A percentile compares a stretch with the other conserved stretches of the same genome.
phyloP scores from a whole-genome alignment of 92 coral and sea anemone genomes.

The Bergia sp. region DNA sequence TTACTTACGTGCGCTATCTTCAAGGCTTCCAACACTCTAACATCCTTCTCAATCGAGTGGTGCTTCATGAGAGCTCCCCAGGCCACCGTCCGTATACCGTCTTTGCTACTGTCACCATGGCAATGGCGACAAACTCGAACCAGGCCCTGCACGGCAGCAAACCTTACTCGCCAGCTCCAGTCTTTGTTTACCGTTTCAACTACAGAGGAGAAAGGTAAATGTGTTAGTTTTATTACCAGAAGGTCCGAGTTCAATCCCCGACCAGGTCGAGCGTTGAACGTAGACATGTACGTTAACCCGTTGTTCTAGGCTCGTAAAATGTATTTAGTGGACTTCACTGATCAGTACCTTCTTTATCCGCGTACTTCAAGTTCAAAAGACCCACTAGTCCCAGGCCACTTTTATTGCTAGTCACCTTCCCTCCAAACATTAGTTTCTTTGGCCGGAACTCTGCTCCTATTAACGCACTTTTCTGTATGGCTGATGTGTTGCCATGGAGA shows the following conservation, averaged over 20 bases:
- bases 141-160: slow-evolving; percentile 98
- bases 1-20: slow-evolving; percentile 84
- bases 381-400: slow-evolving; percentile 80
- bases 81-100: slow-evolving; percentile 86
- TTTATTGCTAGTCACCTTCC: slow-evolving; percentile 43
- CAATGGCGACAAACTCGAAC: slow-evolving; percentile 90
- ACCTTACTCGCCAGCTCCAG: slow-evolving; percentile 95
- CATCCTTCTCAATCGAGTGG: slow-evolving; percentile 84
- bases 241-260: too few relatives aligned
- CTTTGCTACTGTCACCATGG: slow-evolving; percentile 79
- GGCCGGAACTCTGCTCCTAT: slow-evolving; percentile 81
- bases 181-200: slow-evolving; percentile 50
- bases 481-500: slow-evolving; percentile 85
- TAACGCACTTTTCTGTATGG: slow-evolving; percentile 85
- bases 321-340: too few relatives aligned
- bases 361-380: slow-evolving; percentile 68
- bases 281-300: too few relatives aligned
- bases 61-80: slow-evolving; percentile 88
- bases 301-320: too few relatives aligned
- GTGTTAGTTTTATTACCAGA: neutral
- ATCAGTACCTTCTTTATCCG: slow-evolving; percentile 63
- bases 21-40: slow-evolving; percentile 92
- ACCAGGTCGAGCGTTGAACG: too few relatives aligned
- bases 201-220: neutral
- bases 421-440: slow-evolving; percentile 61